Evolutionary conservation across 2,888 invertebrate species (phyloP).

Genomic region (Endotricha flammealis): DNA sequence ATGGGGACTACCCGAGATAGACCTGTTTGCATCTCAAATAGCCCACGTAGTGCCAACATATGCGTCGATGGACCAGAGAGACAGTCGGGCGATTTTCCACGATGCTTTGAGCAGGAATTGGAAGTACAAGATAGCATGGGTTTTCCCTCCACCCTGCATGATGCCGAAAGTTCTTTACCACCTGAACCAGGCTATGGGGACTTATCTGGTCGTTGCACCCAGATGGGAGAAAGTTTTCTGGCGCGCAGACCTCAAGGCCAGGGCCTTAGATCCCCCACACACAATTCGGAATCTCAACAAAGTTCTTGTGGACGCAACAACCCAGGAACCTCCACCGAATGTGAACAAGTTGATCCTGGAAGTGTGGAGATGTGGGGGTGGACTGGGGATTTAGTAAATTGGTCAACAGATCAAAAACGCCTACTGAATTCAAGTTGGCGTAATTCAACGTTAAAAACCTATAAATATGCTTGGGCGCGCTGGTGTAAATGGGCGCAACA

Average conservation of each 20-base stretch:
- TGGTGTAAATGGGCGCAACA: slow-evolving; percentile 13
- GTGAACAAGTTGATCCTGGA: slow-evolving; percentile 18
- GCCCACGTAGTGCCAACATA: slow-evolving; percentile 14
- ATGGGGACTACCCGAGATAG: neutral
- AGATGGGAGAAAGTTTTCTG: neutral
- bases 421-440: slow-evolving; percentile 11
- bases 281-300: slow-evolving; percentile 1
- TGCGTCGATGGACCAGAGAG: slow-evolving; percentile 12
- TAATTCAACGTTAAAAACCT: slow-evolving; percentile 8
- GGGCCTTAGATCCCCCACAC: neutral
- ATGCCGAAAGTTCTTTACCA: slow-evolving; percentile 13
- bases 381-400: slow-evolving; percentile 7
- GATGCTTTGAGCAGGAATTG: slow-evolving; percentile 12
- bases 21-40: slow-evolving; percentile 8
- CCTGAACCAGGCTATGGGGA: slow-evolving; percentile 11
- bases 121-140: slow-evolving; percentile 13
- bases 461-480: slow-evolving; percentile 10
- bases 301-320: slow-evolving; percentile 5
- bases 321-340: slow-evolving; percentile 16
- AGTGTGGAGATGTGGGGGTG: slow-evolving; percentile 27
- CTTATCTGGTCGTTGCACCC: neutral
- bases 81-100: slow-evolving; percentile 6
- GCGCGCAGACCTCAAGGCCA: neutral
- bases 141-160: slow-evolving; percentile 16
- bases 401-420: slow-evolving; percentile 8